These are phyloP conservation scores for Tinea trinotella DNA, from an alignment of 2,888 invertebrate species.

Conservation along the genomic window DNA sequence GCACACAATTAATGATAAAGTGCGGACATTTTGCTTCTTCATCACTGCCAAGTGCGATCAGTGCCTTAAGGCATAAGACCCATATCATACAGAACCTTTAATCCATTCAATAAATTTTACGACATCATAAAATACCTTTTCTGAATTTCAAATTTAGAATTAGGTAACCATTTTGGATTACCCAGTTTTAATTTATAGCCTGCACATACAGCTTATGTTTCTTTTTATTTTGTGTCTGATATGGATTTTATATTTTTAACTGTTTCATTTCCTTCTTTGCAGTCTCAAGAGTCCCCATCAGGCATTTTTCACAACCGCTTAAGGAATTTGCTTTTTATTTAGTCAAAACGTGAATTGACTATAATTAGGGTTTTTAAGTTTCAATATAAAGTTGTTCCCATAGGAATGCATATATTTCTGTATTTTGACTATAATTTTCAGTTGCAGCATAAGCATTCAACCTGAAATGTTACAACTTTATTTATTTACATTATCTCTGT, in stretches of 20 bases:
- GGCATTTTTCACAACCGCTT: conserved; percentile 32
- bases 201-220: no score
- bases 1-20: conserved; percentile 99
- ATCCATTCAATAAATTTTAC: conserved; percentile 35
- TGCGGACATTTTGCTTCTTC: conserved; percentile 99
- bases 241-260: conserved; percentile 1
- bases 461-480: no score
- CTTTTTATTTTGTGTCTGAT: not conserved
- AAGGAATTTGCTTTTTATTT: not conserved
- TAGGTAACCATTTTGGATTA: conserved; percentile 44
- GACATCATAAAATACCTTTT: conserved; percentile 29
- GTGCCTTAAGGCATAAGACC: conserved; percentile 52
- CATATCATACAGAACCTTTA: conserved; percentile 31
- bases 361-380: not conserved
- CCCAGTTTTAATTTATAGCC: conserved; percentile 1
- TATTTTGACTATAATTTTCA: no score
- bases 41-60: conserved; percentile 75
- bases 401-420: conserved; percentile 1
- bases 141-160: conserved; percentile 14
- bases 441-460: no score
- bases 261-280: not conserved
- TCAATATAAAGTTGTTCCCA: not conserved
- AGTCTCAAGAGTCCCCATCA: conserved; percentile 14
- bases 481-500: no score
- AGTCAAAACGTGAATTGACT: not conserved